Percentiles rank a stretch among this genome's conserved stretches.
Conservation (phyloP, 2,797 vertebrate genomes). For the Parauchenoglanis punctatus region DNA sequence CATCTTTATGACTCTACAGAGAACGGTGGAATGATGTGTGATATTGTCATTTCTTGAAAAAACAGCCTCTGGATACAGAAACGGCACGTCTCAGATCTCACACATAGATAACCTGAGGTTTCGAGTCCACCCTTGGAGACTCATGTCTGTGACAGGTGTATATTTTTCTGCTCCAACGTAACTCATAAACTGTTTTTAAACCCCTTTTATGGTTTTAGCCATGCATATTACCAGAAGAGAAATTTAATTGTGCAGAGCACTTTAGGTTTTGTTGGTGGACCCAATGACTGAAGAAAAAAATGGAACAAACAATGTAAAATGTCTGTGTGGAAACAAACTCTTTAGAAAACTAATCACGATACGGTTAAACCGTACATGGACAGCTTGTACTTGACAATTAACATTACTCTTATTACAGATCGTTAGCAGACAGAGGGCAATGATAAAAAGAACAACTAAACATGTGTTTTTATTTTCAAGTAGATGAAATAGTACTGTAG, state of each 20-base stretch:
- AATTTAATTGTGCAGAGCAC: neutral
- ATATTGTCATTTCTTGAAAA: neutral
- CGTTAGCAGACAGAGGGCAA: neutral
- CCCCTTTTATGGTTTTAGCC: neutral
- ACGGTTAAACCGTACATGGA: neutral
- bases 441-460: neutral
- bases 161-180: neutral
- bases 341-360: neutral
- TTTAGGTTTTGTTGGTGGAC: neutral
- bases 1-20: neutral
- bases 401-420: neutral
- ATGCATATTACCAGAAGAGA: neutral
- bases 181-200: neutral
- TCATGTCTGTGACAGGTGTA: neutral
- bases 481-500: neutral
- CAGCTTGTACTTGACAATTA: neutral
- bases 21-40: neutral
- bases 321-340: neutral
- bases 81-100: neutral
- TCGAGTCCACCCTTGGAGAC: neutral
- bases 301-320: neutral
- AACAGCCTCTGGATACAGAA: neutral
- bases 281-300: neutral
- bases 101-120: constrained; percentile 11
- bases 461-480: neutral